Percentiles rank a stretch among this genome's conserved stretches.
These are phyloP conservation scores for Ginglymostoma cirratum DNA, from an alignment of 2,113 vertebrate genomes.

Conservation along the genomic window DNA sequence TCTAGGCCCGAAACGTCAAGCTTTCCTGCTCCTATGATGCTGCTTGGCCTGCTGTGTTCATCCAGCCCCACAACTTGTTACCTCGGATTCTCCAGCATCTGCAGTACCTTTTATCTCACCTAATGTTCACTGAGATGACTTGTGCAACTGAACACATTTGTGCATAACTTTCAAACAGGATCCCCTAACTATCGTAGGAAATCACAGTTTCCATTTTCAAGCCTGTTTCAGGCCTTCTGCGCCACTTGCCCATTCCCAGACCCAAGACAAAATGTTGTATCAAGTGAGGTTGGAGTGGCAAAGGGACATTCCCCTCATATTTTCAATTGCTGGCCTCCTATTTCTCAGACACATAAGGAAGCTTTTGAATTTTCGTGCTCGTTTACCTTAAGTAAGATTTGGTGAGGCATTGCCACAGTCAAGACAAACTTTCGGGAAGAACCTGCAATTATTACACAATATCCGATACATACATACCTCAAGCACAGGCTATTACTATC, in stretches of 20 bases:
- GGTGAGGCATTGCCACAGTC: neutral
- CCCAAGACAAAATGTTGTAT: neutral
- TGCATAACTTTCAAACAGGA: neutral
- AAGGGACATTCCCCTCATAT: neutral
- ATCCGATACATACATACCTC: constrained; percentile 16
- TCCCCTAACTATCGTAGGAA: neutral
- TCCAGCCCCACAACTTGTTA: no score
- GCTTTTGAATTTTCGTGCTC: neutral
- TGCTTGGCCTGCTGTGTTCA: no score
- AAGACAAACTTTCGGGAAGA: neutral
- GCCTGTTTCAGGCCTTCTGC: neutral
- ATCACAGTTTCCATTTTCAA: neutral
- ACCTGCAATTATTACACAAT: constrained; percentile 6
- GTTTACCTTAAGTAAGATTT: neutral
- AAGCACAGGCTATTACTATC: constrained; percentile 15
- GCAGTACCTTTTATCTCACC: no score
- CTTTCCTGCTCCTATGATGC: no score
- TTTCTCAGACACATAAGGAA: neutral
- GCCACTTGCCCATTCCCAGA: neutral
- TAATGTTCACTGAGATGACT: neutral
- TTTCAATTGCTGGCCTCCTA: neutral
- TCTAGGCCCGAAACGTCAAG: no score
- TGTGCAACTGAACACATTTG: neutral
- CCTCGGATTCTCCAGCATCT: no score
- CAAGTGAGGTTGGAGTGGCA: neutral